These are phyloP conservation scores for Ophion ventricosus DNA, from an alignment of 2,888 invertebrate genomes.

Conservation along the genomic window DNA sequence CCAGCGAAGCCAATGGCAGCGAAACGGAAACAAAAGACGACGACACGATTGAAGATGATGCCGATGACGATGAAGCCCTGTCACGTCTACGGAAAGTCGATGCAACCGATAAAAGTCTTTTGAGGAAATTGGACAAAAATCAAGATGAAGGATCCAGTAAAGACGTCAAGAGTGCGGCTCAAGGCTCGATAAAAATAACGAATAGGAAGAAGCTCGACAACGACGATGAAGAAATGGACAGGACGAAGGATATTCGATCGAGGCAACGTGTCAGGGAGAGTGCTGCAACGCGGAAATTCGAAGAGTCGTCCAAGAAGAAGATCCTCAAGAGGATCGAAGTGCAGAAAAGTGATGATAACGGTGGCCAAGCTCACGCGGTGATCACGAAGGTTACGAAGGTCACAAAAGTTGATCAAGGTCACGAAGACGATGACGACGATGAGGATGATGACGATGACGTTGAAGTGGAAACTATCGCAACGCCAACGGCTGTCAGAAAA, in stretches of 20 bases:
- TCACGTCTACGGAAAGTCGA: conserved; percentile 14
- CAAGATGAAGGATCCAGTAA: conserved; percentile 13
- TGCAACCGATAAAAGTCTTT: conserved; percentile 33
- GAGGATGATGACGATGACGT: conserved; percentile 60
- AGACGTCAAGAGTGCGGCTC: conserved; percentile 19
- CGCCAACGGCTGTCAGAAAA: conserved; percentile 66
- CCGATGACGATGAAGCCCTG: conserved; percentile 55
- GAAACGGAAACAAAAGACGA: conserved; percentile 63
- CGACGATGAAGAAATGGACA: conserved; percentile 28
- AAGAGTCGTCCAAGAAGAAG: conserved; percentile 45
- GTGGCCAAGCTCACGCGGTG: conserved; percentile 50
- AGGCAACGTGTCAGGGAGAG: conserved; percentile 16
- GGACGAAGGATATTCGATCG: conserved; percentile 2
- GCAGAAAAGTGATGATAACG: conserved; percentile 56
- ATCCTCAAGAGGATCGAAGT: conserved; percentile 22
- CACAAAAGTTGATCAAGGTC: conserved; percentile 16
- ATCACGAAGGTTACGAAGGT: conserved; percentile 23
- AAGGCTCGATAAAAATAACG: not conserved
- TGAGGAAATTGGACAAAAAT: not conserved
- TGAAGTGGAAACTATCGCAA: conserved; percentile 53
- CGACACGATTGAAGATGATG: conserved; percentile 65
- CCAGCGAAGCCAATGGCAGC: conserved; percentile 39
- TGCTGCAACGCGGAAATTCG: not conserved
- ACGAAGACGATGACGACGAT: conserved; percentile 42
- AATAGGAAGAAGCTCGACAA: conserved; percentile 23